These are phyloP conservation scores for Rhincodon typus DNA, from an alignment of 2,797 vertebrate species.

Conservation along the genomic window DNA sequence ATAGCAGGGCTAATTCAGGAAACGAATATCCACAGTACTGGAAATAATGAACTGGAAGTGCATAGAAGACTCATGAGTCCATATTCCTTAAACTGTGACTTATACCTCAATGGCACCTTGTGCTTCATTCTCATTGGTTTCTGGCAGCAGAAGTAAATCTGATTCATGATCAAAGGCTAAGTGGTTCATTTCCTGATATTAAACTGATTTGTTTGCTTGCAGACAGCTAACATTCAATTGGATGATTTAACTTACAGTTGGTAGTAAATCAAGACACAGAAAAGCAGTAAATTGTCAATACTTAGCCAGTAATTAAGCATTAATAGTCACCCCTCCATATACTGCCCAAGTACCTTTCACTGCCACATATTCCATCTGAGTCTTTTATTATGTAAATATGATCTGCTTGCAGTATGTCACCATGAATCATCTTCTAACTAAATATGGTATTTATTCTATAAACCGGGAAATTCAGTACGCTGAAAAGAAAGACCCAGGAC, in stretches of 20 bases:
- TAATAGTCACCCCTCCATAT: neutral
- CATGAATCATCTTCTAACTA: neutral
- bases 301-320: slow-evolving; percentile 6
- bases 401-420: neutral
- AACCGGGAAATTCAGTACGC: neutral
- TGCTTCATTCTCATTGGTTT: neutral
- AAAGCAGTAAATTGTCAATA: slow-evolving; percentile 23
- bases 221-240: neutral
- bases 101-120: neutral
- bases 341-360: neutral
- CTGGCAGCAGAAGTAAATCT: slow-evolving; percentile 1
- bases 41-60: neutral
- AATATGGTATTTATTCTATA: neutral
- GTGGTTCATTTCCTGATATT: slow-evolving; percentile 21
- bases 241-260: slow-evolving; percentile 6
- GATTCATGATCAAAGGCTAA: slow-evolving; percentile 6
- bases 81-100: neutral
- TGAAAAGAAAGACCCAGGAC: neutral
- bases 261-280: slow-evolving; percentile 1
- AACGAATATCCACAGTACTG: neutral
- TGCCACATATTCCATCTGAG: neutral
- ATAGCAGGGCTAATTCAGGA: neutral
- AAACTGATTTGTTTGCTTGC: slow-evolving; percentile 6
- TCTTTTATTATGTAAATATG: slow-evolving; percentile 23
- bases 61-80: neutral